Conservation (phyloP, 2,113 vertebrate genomes). For the Penelope pileata region DNA sequence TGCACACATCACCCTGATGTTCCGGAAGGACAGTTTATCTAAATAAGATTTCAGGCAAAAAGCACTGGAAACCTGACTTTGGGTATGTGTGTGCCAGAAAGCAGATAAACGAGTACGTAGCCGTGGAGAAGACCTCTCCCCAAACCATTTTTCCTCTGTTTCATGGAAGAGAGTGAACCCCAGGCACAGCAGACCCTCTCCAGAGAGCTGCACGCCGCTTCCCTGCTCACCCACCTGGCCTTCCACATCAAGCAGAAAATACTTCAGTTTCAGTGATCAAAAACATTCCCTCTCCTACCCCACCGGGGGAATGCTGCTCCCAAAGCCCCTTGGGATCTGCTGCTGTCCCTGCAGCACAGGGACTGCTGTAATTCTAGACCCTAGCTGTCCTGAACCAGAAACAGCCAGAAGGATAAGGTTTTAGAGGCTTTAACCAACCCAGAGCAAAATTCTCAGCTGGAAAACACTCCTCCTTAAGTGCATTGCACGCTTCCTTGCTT, state of each 20-base stretch:
- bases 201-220: background rate
- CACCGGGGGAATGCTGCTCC: background rate
- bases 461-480: background rate
- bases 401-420: background rate
- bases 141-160: background rate
- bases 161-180: background rate
- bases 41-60: conserved; percentile 1
- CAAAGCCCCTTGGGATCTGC: background rate
- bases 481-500: background rate
- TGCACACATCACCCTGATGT: background rate
- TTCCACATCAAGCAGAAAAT: conserved; percentile 55
- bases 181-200: background rate
- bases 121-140: background rate
- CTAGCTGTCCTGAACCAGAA: background rate
- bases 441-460: background rate
- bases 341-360: background rate
- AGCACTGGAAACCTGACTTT: background rate
- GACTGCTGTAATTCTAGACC: conserved; percentile 31
- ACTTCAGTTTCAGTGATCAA: conserved; percentile 18
- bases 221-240: conserved; percentile 36
- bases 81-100: conserved; percentile 25
- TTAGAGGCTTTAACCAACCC: background rate
- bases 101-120: background rate
- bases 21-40: conserved; percentile 14
- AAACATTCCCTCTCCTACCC: conserved; percentile 13